phyloP scores from a whole-genome alignment of 1,140 invertebrate species.

The Lasioglossum baleicum region DNA sequence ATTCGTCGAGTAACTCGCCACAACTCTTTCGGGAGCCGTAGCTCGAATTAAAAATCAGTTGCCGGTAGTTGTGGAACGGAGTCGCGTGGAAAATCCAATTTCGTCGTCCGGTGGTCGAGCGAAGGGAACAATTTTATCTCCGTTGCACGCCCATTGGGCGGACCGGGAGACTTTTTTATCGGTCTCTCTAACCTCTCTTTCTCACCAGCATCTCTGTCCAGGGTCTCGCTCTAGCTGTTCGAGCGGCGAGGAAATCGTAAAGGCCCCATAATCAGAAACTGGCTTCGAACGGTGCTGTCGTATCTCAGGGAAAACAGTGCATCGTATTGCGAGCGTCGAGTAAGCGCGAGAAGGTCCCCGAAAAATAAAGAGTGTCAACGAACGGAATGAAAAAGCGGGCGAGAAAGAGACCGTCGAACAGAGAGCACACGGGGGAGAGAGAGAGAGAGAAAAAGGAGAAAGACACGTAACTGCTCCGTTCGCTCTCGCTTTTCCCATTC shows the following conservation, averaged over 20 bases:
- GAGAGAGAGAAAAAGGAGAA: constrained; percentile 4
- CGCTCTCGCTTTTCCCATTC: not conserved
- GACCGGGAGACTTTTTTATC: constrained; percentile 38
- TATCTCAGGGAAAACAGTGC: constrained; percentile 44
- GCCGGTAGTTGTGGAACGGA: not conserved
- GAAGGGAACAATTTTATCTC: constrained; percentile 17
- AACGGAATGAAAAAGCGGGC: not conserved
- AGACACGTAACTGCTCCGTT: constrained; percentile 1
- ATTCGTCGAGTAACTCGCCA: too few species aligned
- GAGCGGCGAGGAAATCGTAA: constrained; percentile 39
- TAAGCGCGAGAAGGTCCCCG: constrained; percentile 44
- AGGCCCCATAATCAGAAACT: constrained; percentile 59
- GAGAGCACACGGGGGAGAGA: too few species aligned
- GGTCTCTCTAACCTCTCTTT: not conserved
- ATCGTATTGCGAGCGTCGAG: constrained; percentile 28
- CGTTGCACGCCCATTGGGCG: not conserved
- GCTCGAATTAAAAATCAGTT: constrained; percentile 7
- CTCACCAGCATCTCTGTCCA: too few species aligned
- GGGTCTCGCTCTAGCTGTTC: constrained; percentile 8
- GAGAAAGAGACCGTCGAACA: not conserved
- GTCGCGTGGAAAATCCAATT: constrained; percentile 27
- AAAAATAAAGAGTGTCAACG: constrained; percentile 29
- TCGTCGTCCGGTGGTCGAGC: not conserved
- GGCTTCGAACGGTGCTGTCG: constrained; percentile 52
- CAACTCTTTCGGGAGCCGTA: not conserved